Evolutionary conservation across 2,888 invertebrate genomes (phyloP), one percentile per base, ranked within the genome.

Genomic region (Leptogaster cylindrica): DNA sequence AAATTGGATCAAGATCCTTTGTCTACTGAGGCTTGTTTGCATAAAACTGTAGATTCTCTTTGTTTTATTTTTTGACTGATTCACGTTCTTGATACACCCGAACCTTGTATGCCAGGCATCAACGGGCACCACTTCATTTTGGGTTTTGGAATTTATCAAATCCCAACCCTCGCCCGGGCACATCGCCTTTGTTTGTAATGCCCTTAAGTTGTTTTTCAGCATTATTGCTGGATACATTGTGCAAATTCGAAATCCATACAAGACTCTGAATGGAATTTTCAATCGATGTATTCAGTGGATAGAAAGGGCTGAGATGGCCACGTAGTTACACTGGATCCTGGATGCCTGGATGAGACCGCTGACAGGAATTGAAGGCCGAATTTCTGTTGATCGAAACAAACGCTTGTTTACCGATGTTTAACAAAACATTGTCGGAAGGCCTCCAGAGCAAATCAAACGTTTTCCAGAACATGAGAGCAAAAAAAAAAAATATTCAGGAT

Each of bases 41-140:
- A 39, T 39, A 39, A 39, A 39, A 10, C 39, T 39, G 39, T 10
- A 39, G 39, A 39, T 10, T 39, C n/a, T 39, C 39, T 39, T 39
- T 10, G 3, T 39, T 39, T 39, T n/a, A n/a, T 12, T 14, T 39
- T 39, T 39, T 10, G 14, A 39, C 39, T 39, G 39, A 39, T 39
- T 39, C 39, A 39, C n/a, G n/a, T 39, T 39, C 14, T 10, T 39
- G 4, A 10, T n/a, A 39, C n/a, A 3, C 39, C n/a, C n/a, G 10
- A 12, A 3, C 10, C 39, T 3, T 6, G 10, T 3, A 14, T 3
- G n/a, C 10, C 39, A 39, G n/a, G 39, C 39, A 39, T 39, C n/a
- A 12, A 14, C 3, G 3, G 10, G n/a, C 10, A 39, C 14, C 39
- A 10, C 3, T 39, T 10, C n/a, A 3, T 12, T 10, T 39, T 39